Conservation (phyloP, 2,888 invertebrate species). For the Oligia strigilis region DNA sequence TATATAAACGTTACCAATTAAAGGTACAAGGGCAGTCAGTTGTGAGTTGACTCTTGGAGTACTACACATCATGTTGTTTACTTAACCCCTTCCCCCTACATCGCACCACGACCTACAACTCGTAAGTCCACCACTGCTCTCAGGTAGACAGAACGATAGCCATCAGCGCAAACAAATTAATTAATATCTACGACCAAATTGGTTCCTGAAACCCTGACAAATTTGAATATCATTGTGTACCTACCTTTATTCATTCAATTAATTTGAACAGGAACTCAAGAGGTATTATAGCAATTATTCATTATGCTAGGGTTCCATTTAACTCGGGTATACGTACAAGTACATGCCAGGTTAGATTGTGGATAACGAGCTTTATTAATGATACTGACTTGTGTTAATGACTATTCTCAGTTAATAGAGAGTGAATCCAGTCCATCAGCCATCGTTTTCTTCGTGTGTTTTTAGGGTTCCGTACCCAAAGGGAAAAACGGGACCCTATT, state of each 20-base stretch:
- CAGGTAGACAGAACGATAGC: background rate
- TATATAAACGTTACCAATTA: too few relatives aligned
- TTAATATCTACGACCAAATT: background rate
- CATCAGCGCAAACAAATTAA: background rate
- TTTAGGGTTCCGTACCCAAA: too few relatives aligned
- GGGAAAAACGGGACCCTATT: too few relatives aligned
- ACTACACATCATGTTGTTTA: too few relatives aligned
- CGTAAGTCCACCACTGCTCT: background rate
- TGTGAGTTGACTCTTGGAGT: too few relatives aligned
- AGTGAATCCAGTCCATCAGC: background rate
- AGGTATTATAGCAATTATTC: conserved; percentile 11
- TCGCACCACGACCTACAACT: background rate
- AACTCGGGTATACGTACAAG: background rate
- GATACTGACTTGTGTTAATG: background rate
- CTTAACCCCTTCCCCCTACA: too few relatives aligned
- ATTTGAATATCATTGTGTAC: conserved; percentile 4
- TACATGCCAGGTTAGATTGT: background rate
- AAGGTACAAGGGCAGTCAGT: too few relatives aligned
- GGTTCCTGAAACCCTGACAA: background rate
- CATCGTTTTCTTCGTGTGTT: too few relatives aligned
- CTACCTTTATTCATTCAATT: conserved; percentile 20
- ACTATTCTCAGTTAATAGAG: background rate
- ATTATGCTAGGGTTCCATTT: background rate
- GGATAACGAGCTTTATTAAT: conserved; percentile 11
- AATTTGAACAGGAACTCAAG: conserved; percentile 8